Evolutionary conservation across 2,797 vertebrate species (phyloP).

Genomic region (Iguana delicatissima): DNA sequence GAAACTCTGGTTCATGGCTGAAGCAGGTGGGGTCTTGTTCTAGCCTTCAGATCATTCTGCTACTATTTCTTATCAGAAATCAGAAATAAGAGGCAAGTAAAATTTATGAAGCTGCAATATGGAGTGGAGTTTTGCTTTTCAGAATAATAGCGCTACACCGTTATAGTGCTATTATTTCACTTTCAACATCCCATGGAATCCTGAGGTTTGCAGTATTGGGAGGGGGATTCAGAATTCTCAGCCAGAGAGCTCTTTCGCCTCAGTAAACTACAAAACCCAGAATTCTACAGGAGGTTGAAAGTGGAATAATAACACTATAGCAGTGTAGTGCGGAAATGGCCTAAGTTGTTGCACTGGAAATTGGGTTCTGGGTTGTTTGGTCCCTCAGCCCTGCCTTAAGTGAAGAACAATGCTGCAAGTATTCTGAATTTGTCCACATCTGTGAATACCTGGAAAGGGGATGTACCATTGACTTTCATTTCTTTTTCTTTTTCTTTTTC

Average conservation of each 20-base stretch:
- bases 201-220: too few relatives aligned
- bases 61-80: not conserved
- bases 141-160: too few relatives aligned
- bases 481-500: slow-evolving; percentile 23
- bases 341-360: not conserved
- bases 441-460: slow-evolving; percentile 61
- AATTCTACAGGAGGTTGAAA: too few relatives aligned
- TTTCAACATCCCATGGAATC: too few relatives aligned
- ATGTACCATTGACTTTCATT: slow-evolving; percentile 48
- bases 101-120: not conserved
- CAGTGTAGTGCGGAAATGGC: too few relatives aligned
- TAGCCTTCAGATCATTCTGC: not conserved
- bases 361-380: not conserved
- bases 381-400: slow-evolving; percentile 34
- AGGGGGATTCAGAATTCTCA: too few relatives aligned
- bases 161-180: too few relatives aligned
- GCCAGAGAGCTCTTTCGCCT: too few relatives aligned
- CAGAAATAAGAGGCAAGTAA: not conserved
- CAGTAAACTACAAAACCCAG: too few relatives aligned
- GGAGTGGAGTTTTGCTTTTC: not conserved
- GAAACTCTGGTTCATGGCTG: not conserved
- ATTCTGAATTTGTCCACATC: slow-evolving; percentile 48
- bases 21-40: too few relatives aligned
- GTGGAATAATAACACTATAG: too few relatives aligned
- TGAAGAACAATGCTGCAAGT: slow-evolving; percentile 52